Conservation (phyloP, 2,888 invertebrate genomes). For the Thymelicus acteon region DNA sequence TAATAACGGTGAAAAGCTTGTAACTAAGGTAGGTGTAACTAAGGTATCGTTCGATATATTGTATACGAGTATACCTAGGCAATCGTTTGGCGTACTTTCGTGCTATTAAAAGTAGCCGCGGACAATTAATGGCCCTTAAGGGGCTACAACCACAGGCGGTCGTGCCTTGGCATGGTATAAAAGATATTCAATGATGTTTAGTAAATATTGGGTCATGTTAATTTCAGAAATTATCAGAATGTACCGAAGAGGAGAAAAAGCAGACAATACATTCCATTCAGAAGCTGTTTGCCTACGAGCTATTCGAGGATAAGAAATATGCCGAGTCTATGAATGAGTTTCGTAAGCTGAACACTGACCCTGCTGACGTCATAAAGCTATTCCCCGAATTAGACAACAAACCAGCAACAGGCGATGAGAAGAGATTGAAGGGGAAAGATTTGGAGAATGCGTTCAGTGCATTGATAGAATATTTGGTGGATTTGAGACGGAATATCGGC, state of each 20-base stretch:
- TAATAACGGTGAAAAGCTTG: too few relatives aligned
- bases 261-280: slow-evolving; percentile 95
- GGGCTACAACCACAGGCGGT: too few relatives aligned
- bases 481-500: slow-evolving; percentile 86
- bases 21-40: too few relatives aligned
- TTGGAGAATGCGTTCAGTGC: slow-evolving; percentile 94
- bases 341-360: slow-evolving; percentile 94
- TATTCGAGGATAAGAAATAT: slow-evolving; percentile 95
- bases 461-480: slow-evolving; percentile 94
- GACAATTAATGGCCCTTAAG: too few relatives aligned
- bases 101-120: too few relatives aligned
- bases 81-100: too few relatives aligned
- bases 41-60: too few relatives aligned
- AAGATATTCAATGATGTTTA: background rate
- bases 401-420: slow-evolving; percentile 52
- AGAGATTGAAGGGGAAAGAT: slow-evolving; percentile 91
- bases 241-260: slow-evolving; percentile 91
- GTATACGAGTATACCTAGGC: too few relatives aligned
- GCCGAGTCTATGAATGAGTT: slow-evolving; percentile 96
- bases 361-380: slow-evolving; percentile 96
- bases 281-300: slow-evolving; percentile 94
- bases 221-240: slow-evolving; percentile 91
- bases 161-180: too few relatives aligned
- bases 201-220: slow-evolving; percentile 9
- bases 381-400: slow-evolving; percentile 94